Conservation (phyloP, 2,888 invertebrate species). For the Orchesellides sinensis region DNA sequence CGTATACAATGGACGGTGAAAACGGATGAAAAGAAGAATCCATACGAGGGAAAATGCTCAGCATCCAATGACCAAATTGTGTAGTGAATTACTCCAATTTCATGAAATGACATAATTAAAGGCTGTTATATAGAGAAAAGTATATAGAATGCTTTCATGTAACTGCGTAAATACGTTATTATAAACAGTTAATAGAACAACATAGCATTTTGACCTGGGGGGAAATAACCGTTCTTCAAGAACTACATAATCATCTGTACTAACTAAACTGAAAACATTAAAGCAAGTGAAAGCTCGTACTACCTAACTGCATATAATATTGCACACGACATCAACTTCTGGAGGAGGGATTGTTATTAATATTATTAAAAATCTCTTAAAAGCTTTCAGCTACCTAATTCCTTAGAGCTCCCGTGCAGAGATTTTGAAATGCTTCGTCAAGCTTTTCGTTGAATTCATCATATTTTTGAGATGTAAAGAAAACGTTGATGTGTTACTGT, state of each 20-base stretch:
- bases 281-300: not conserved
- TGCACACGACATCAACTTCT: not conserved
- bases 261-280: not conserved
- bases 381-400: constrained; percentile 34
- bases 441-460: constrained; percentile 25
- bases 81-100: constrained; percentile 22
- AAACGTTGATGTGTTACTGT: not conserved
- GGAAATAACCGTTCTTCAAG: constrained; percentile 16
- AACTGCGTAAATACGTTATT: not conserved
- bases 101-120: constrained; percentile 40
- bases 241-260: not conserved
- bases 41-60: not conserved
- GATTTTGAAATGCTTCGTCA: constrained; percentile 33
- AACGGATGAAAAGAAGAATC: not conserved
- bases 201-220: constrained; percentile 3
- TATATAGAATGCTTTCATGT: not conserved
- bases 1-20: not conserved
- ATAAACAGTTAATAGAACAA: not conserved
- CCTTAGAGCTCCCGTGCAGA: constrained; percentile 18
- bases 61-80: not conserved
- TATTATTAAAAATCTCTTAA: constrained; percentile 44
- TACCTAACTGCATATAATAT: not conserved
- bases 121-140: too few species aligned
- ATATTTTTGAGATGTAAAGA: not conserved
- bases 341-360: too few species aligned